Percentiles rank a stretch among this genome's conserved stretches.
Conservation (phyloP, 1,140 invertebrate species). For the Drosophila paulistorum region DNA sequence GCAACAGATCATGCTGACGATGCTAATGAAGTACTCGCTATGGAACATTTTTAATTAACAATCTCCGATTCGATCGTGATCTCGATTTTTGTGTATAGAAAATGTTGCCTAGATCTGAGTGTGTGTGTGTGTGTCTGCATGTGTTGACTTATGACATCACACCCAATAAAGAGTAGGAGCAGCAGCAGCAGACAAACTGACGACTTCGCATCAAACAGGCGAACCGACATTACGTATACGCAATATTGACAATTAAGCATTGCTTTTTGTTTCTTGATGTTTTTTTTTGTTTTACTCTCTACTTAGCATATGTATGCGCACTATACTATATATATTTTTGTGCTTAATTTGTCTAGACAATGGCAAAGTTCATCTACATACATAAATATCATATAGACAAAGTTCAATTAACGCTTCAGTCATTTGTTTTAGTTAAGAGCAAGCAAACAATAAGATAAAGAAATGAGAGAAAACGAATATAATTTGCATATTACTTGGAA, state of each 20-base stretch:
- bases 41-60: constrained; percentile 73
- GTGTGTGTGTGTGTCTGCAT: constrained; percentile 40
- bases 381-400: constrained; percentile 52
- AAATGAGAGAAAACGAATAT: constrained; percentile 16
- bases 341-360: constrained; percentile 79
- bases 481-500: constrained; percentile 39
- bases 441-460: constrained; percentile 21
- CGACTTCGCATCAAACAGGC: constrained; percentile 53
- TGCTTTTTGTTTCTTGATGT: constrained; percentile 46
- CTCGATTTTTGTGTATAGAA: constrained; percentile 21
- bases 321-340: constrained; percentile 35
- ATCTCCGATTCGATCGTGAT: constrained; percentile 60
- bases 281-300: constrained; percentile 24
- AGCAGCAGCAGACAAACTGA: constrained; percentile 66
- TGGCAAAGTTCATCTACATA: constrained; percentile 69
- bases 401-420: constrained; percentile 71
- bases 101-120: constrained; percentile 28
- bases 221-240: constrained; percentile 65
- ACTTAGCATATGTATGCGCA: constrained; percentile 1
- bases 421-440: constrained; percentile 52
- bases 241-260: constrained; percentile 54
- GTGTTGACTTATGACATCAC: constrained; percentile 79
- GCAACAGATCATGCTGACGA: constrained; percentile 45
- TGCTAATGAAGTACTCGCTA: constrained; percentile 78
- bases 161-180: constrained; percentile 36